Evolutionary conservation across 2,888 invertebrate genomes (phyloP).

Genomic region (Elgonia sp.): DNA sequence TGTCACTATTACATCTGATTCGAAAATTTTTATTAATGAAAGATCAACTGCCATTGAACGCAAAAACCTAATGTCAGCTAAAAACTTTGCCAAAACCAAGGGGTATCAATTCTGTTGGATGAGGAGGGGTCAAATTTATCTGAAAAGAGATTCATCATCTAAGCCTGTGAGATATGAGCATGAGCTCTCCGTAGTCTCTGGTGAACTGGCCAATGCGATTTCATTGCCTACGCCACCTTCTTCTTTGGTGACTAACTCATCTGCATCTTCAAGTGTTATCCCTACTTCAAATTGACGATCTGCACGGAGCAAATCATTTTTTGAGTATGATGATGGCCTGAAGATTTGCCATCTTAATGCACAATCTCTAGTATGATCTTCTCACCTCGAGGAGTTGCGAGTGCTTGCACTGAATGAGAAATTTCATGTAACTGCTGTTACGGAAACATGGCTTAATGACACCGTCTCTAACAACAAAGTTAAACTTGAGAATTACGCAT

Average conservation of each 20-base stretch:
- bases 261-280: no score
- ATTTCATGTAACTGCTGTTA: background rate
- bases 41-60: background rate
- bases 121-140: background rate
- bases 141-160: background rate
- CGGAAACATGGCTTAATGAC: background rate
- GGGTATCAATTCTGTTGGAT: background rate
- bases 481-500: background rate
- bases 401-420: background rate
- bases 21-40: constrained; percentile 1
- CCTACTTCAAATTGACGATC: no score
- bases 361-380: background rate
- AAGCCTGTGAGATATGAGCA: no score
- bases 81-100: background rate
- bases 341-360: background rate
- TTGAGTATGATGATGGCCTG: background rate
- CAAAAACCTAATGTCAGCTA: background rate
- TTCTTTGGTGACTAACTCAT: no score
- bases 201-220: no score
- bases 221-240: no score
- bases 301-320: no score
- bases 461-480: background rate
- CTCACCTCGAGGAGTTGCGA: background rate
- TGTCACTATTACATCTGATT: background rate
- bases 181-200: no score